These are phyloP conservation scores for Hippoglossus hippoglossus DNA, from an alignment of 2,797 vertebrate genomes.

Conservation along the genomic window DNA sequence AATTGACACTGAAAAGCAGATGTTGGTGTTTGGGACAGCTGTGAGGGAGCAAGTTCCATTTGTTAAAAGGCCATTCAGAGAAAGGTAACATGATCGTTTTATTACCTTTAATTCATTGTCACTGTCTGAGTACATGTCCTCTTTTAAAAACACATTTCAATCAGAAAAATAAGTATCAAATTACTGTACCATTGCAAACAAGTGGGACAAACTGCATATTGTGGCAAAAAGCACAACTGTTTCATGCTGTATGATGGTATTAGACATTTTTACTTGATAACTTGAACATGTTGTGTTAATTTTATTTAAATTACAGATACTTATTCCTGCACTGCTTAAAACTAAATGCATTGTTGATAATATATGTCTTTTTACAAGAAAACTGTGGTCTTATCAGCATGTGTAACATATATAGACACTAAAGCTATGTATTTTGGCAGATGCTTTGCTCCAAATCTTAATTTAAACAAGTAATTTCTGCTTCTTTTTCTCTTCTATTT, in stretches of 20 bases:
- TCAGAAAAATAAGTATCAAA: too few species aligned
- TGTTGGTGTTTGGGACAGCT: conserved; percentile 85
- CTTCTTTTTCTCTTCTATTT: neutral
- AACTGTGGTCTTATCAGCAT: neutral
- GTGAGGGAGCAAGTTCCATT: conserved; percentile 87
- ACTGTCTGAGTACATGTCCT: neutral
- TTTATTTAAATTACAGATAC: neutral
- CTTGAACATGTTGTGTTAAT: too few species aligned
- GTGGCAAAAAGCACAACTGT: too few species aligned
- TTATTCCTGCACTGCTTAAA: neutral
- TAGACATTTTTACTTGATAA: neutral
- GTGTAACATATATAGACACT: neutral
- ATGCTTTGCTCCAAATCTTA: too few species aligned
- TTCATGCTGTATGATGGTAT: too few species aligned
- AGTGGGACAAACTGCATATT: too few species aligned
- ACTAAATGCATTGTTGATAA: too few species aligned
- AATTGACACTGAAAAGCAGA: conserved; percentile 90
- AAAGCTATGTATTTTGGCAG: too few species aligned
- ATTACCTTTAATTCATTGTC: neutral
- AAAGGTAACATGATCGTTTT: conserved; percentile 35
- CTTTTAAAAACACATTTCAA: neutral
- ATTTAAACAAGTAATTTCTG: neutral
- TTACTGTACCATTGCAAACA: too few species aligned
- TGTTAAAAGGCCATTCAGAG: conserved; percentile 32
- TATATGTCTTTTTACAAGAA: too few species aligned